These are phyloP conservation scores for Lapara coniferarum DNA, from an alignment of 2,888 invertebrate genomes.

Conservation along the genomic window DNA sequence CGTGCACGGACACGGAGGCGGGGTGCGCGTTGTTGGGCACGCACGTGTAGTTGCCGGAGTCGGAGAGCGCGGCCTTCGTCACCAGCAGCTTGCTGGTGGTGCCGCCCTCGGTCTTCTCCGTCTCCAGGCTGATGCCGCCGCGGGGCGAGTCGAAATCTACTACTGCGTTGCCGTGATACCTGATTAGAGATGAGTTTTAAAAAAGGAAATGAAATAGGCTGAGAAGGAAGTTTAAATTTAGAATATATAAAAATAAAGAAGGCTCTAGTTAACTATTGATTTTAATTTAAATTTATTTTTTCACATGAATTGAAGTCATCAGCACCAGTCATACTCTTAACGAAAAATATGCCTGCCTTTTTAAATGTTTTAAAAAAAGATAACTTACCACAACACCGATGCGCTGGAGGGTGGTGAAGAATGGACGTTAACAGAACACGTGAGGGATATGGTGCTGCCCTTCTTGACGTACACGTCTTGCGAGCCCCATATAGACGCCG, in stretches of 20 bases:
- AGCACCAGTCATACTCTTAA: too few relatives aligned
- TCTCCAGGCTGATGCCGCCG: conserved; percentile 94
- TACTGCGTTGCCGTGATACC: conserved; percentile 92
- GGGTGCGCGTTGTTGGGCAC: conserved; percentile 93
- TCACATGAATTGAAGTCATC: too few relatives aligned
- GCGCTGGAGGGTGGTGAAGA: conserved; percentile 89
- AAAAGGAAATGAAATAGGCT: too few relatives aligned
- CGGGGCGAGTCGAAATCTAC: conserved; percentile 93
- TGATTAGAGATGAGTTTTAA: conserved; percentile 38
- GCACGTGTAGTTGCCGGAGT: conserved; percentile 96
- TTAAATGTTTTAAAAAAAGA: conserved; percentile 35
- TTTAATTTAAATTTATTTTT: too few relatives aligned
- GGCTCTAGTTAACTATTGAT: too few relatives aligned
- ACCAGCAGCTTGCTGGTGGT: conserved; percentile 94
- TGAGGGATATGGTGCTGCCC: conserved; percentile 94
- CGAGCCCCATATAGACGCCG: conserved; percentile 93
- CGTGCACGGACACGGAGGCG: conserved; percentile 92
- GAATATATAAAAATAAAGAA: too few relatives aligned
- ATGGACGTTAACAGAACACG: conserved; percentile 94
- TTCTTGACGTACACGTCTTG: conserved; percentile 95
- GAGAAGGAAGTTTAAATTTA: too few relatives aligned
- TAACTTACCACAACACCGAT: conserved; percentile 86
- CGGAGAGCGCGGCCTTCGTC: conserved; percentile 91
- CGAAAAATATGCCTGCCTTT: neutral
- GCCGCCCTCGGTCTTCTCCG: conserved; percentile 93